A percentile compares a stretch with the other conserved stretches of the same genome.
phyloP scores from a whole-genome alignment of 2,888 invertebrate species.

The Temnothorax rugatulus region DNA sequence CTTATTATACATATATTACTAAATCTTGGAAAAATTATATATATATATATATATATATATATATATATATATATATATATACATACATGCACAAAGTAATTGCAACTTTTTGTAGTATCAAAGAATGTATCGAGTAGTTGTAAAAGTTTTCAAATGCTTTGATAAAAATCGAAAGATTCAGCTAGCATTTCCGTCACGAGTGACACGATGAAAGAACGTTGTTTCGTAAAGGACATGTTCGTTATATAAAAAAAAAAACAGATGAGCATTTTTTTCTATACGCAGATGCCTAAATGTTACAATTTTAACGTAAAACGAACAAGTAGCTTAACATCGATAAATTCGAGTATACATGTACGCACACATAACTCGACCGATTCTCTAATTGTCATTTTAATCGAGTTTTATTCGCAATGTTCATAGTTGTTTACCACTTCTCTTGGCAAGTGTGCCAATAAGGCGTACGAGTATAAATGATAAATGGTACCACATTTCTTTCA shows the following conservation, averaged over 20 bases:
- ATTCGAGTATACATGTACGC: not conserved
- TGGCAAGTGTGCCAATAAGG: not conserved
- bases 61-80: too few relatives aligned
- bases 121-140: constrained; percentile 50
- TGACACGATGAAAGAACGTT: constrained; percentile 11
- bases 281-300: not conserved
- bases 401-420: constrained; percentile 7
- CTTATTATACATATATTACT: not conserved
- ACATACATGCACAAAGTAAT: constrained; percentile 10
- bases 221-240: not conserved
- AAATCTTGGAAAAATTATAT: constrained; percentile 1
- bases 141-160: constrained; percentile 49
- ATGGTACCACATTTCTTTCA: not conserved
- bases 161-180: constrained; percentile 43
- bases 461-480: not conserved
- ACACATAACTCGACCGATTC: not conserved
- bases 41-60: too few relatives aligned
- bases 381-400: not conserved
- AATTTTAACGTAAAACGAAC: constrained; percentile 28
- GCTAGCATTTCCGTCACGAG: constrained; percentile 51
- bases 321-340: constrained; percentile 9
- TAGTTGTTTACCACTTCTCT: not conserved
- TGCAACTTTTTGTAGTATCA: constrained; percentile 46
- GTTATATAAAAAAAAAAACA: constrained; percentile 12
- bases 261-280: not conserved